Conservation (phyloP, 2,888 invertebrate genomes). For the Phasia obesa region DNA sequence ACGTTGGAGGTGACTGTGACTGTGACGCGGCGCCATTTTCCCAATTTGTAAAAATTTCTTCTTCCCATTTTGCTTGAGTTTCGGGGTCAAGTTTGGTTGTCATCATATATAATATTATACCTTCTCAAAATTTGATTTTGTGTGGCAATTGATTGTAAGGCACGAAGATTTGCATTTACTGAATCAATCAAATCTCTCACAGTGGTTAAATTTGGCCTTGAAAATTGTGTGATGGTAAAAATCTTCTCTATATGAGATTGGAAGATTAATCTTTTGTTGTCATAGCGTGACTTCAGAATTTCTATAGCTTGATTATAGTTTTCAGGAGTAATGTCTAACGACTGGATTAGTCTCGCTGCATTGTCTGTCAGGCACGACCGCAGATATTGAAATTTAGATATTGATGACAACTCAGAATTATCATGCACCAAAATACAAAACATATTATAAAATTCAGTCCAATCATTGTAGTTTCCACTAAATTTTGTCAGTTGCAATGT, state of each 20-base stretch:
- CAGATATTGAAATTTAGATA: constrained; percentile 44
- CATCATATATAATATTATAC: constrained; percentile 24
- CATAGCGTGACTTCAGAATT: constrained; percentile 7
- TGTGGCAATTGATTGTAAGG: constrained; percentile 19
- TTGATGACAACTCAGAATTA: constrained; percentile 2
- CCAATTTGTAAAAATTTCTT: constrained; percentile 24
- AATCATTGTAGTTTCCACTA: constrained; percentile 51
- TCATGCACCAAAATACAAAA: constrained; percentile 38
- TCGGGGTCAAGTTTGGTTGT: constrained; percentile 44
- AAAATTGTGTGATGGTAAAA: constrained; percentile 42
- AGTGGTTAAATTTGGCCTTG: too few relatives aligned
- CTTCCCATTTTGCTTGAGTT: constrained; percentile 51
- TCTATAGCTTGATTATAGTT: constrained; percentile 27
- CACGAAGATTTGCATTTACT: constrained; percentile 38
- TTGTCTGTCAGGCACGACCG: constrained; percentile 21
- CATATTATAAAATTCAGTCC: constrained; percentile 63
- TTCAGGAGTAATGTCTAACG: constrained; percentile 24
- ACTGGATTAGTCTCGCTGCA: constrained; percentile 28
- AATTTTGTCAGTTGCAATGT: constrained; percentile 57
- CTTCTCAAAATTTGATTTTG: constrained; percentile 27
- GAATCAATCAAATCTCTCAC: constrained; percentile 43
- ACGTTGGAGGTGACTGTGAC: too few relatives aligned
- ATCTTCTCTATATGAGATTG: constrained; percentile 55
- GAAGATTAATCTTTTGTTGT: constrained; percentile 30
- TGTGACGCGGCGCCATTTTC: too few relatives aligned